Evolutionary conservation across 2,797 vertebrate species (phyloP).

Genomic region (Pseudochromis fuscus): DNA sequence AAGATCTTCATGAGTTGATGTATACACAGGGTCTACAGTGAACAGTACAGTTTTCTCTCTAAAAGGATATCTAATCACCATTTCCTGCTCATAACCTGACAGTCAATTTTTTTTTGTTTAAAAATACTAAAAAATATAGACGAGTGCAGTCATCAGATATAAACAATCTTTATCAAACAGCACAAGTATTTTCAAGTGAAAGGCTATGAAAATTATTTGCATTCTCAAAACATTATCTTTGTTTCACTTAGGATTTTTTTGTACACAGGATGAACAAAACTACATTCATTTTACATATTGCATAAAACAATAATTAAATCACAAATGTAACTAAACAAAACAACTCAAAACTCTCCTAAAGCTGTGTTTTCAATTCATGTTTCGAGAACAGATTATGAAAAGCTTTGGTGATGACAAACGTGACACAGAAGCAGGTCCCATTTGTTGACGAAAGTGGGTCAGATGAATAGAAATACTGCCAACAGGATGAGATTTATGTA

Average conservation of each 20-base stretch:
- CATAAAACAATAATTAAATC: slow-evolving; percentile 2
- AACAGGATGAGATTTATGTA: neutral
- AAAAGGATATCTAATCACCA: neutral
- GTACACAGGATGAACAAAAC: slow-evolving; percentile 32
- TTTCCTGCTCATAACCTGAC: neutral
- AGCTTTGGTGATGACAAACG: neutral
- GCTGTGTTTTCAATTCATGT: neutral
- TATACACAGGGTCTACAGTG: no score
- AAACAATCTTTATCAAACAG: slow-evolving; percentile 68
- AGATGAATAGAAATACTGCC: slow-evolving; percentile 14
- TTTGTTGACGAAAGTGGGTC: neutral
- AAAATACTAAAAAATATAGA: neutral
- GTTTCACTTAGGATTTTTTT: slow-evolving; percentile 31
- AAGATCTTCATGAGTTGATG: slow-evolving; percentile 65
- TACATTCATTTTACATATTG: slow-evolving; percentile 41
- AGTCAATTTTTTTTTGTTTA: no score
- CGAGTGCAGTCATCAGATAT: slow-evolving; percentile 36
- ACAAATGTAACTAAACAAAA: slow-evolving; percentile 3
- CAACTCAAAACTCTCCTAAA: slow-evolving; percentile 2
- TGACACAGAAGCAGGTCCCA: neutral
- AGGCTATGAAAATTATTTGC: slow-evolving; percentile 41
- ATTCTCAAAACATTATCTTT: slow-evolving; percentile 40
- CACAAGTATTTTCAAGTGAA: slow-evolving; percentile 49
- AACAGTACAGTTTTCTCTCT: no score
- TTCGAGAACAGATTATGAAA: slow-evolving; percentile 1